Evolutionary conservation across 2,888 invertebrate genomes (phyloP).

Genomic region (Apodemia duryi): DNA sequence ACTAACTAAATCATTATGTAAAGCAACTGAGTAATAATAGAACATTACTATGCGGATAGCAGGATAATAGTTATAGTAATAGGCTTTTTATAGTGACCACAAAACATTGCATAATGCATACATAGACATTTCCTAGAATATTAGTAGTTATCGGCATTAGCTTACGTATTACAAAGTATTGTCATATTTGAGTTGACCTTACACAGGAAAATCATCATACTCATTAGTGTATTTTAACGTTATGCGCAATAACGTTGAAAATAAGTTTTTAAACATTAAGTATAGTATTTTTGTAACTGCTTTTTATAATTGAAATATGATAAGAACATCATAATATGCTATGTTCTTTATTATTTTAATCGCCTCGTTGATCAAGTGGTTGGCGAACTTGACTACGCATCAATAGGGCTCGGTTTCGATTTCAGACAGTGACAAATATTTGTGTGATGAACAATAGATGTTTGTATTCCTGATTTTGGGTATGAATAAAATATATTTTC

Average conservation of each 20-base stretch:
- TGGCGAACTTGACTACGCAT: no score
- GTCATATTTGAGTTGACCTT: not conserved
- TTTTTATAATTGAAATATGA: no score
- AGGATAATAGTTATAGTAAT: conserved; percentile 7
- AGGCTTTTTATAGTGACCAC: conserved; percentile 11
- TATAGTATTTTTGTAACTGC: no score
- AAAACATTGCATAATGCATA: conserved; percentile 9
- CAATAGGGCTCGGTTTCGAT: no score
- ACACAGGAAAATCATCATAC: not conserved
- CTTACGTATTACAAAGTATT: not conserved
- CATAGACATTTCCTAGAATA: conserved; percentile 3
- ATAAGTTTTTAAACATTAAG: not conserved
- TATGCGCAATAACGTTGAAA: not conserved
- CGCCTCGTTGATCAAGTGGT: no score
- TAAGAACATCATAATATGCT: no score
- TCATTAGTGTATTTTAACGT: conserved; percentile 2
- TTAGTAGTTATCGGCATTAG: not conserved
- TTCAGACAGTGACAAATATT: no score
- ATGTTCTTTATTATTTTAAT: no score
- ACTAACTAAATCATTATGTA: not conserved
- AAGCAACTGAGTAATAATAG: not conserved
- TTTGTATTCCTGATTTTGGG: no score
- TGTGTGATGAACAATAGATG: no score
- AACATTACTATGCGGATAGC: conserved; percentile 6
- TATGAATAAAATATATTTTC: no score